A percentile compares a stretch with the other conserved stretches of the same genome.
Conservation (phyloP, 2,888 invertebrate species). For the Eristalinus sepulchralis region DNA sequence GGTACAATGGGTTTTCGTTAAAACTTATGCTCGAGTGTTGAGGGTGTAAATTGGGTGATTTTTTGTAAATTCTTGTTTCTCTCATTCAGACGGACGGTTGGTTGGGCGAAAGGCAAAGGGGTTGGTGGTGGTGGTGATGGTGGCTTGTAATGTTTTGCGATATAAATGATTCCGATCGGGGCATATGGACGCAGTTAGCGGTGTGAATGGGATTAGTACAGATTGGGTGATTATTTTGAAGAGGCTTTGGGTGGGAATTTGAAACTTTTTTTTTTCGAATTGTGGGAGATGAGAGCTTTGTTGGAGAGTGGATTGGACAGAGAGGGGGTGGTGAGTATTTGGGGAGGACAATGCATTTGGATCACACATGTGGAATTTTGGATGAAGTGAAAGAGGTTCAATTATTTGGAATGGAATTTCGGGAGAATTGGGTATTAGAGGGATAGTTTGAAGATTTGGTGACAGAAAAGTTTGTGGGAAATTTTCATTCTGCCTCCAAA, state of each 20-base stretch:
- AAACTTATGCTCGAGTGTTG: constrained; percentile 67
- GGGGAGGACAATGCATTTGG: too few species aligned
- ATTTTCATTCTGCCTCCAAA: too few species aligned
- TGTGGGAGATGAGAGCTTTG: too few species aligned
- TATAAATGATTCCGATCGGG: constrained; percentile 62
- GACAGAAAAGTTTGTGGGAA: too few species aligned
- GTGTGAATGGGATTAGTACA: constrained; percentile 51
- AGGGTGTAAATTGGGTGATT: constrained; percentile 68
- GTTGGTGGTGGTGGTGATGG: constrained; percentile 20
- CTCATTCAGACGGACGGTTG: neutral
- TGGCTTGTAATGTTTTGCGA: constrained; percentile 65
- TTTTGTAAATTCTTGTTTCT: neutral
- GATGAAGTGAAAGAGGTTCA: too few species aligned
- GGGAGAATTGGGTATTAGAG: too few species aligned
- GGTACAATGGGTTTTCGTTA: constrained; percentile 65
- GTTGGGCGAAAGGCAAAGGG: neutral
- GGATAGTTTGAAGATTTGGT: too few species aligned
- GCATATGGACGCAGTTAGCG: constrained; percentile 39
- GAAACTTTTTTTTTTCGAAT: neutral
- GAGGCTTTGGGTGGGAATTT: neutral
- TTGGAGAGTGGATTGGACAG: too few species aligned
- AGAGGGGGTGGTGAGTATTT: too few species aligned
- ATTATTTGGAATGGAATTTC: too few species aligned
- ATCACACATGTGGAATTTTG: too few species aligned
- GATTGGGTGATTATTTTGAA: neutral